These are phyloP conservation scores for Epicauta chinensis DNA, from an alignment of 1,140 invertebrate genomes.

Conservation along the genomic window DNA sequence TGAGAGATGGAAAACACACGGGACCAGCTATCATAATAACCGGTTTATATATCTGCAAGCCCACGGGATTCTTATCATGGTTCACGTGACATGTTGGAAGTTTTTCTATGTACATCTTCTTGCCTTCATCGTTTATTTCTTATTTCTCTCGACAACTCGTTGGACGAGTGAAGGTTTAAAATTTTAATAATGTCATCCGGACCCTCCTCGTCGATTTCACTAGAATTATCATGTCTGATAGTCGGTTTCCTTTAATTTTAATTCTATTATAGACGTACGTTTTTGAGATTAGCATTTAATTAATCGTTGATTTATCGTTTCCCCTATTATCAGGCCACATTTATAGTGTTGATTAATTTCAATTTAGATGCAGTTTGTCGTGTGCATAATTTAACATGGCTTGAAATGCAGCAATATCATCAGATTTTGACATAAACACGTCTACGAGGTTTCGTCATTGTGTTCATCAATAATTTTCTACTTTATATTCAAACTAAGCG, in stretches of 20 bases:
- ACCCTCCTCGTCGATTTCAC: no score
- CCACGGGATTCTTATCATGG: constrained; percentile 16
- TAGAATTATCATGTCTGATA: no score
- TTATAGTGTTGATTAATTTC: no score
- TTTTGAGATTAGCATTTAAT: no score
- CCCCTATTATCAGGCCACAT: no score
- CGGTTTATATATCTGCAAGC: constrained; percentile 20
- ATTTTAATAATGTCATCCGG: constrained; percentile 21
- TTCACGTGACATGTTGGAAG: constrained; percentile 10
- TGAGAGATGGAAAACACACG: constrained; percentile 3
- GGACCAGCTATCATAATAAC: constrained; percentile 17
- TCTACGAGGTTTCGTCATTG: constrained; percentile 1
- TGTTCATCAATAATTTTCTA: constrained; percentile 13
- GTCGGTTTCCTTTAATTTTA: no score
- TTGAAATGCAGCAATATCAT: constrained; percentile 6
- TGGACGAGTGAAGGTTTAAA: constrained; percentile 19
- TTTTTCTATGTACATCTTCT: no score
- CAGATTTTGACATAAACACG: constrained; percentile 6
- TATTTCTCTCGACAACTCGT: constrained; percentile 14
- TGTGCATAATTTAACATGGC: background rate
- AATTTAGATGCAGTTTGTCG: no score
- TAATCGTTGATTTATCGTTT: no score
- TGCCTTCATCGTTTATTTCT: constrained; percentile 1
- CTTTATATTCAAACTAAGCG: constrained; percentile 19
- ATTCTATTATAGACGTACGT: no score